These are phyloP conservation scores for Dinomys branickii DNA, from an alignment of 2,113 vertebrate species.

Conservation along the genomic window DNA sequence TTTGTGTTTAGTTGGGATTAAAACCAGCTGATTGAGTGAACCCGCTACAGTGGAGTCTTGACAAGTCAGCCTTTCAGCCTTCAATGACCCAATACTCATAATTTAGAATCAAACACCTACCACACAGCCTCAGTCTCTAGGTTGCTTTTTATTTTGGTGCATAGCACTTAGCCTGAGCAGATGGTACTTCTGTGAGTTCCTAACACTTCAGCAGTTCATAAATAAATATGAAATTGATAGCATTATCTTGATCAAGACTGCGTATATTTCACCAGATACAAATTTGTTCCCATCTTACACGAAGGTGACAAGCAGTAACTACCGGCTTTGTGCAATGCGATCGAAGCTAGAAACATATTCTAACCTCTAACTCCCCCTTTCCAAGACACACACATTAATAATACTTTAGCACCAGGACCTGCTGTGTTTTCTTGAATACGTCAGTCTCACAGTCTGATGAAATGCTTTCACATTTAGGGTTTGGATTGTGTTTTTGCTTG, in stretches of 20 bases:
- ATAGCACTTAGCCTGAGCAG: background rate
- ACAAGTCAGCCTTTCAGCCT: conserved; percentile 54
- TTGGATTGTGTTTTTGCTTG: conserved; percentile 41
- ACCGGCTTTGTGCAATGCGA: background rate
- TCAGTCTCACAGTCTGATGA: conserved; percentile 14
- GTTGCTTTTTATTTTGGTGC: background rate
- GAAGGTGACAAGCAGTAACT: conserved; percentile 3
- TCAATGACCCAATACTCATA: conserved; percentile 47
- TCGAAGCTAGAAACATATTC: background rate
- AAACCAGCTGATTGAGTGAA: conserved; percentile 67
- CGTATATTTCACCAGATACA: background rate
- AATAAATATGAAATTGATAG: conserved; percentile 32
- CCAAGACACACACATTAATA: background rate
- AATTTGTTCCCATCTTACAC: background rate
- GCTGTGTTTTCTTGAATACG: conserved; percentile 44
- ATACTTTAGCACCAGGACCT: conserved; percentile 38
- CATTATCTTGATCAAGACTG: conserved; percentile 46
- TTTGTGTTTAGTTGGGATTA: conserved; percentile 63
- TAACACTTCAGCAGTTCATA: background rate
- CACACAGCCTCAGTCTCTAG: background rate
- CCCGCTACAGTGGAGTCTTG: background rate
- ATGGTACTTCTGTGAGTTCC: conserved; percentile 1
- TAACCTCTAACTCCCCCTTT: background rate
- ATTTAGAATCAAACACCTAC: conserved; percentile 12
- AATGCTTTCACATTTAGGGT: conserved; percentile 28